A percentile compares a stretch with the other conserved stretches of the same genome.
Evolutionary conservation across 2,797 vertebrate genomes (phyloP).

Genomic region (Xenentodon cancila): DNA sequence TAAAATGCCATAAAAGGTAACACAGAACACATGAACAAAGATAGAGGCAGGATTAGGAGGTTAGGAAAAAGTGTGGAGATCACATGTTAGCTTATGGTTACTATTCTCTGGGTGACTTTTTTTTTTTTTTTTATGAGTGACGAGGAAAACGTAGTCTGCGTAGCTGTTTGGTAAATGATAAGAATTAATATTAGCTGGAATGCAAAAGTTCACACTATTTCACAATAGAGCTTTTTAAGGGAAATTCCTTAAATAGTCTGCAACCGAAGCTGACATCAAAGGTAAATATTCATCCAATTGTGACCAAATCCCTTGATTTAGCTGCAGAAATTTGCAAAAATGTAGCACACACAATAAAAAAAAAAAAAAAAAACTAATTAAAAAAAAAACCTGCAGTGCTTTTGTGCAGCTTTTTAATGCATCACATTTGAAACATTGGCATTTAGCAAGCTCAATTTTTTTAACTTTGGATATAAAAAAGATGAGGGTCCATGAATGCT

Average conservation of each 20-base stretch:
- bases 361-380: background rate
- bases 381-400: conserved; percentile 45
- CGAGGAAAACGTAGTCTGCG: conserved; percentile 25
- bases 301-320: conserved; percentile 44
- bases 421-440: conserved; percentile 48
- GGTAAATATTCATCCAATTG: conserved; percentile 32
- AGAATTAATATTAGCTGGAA: conserved; percentile 19
- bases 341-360: conserved; percentile 20
- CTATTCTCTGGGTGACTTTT: conserved; percentile 38
- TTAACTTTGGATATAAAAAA: conserved; percentile 62
- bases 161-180: conserved; percentile 36
- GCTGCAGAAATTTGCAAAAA: conserved; percentile 35
- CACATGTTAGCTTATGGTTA: conserved; percentile 63
- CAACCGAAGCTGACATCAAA: conserved; percentile 18
- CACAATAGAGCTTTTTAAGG: conserved; percentile 6
- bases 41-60: conserved; percentile 59
- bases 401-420: conserved; percentile 44
- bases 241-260: conserved; percentile 25
- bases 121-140: conserved; percentile 31
- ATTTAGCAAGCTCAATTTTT: conserved; percentile 67
- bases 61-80: conserved; percentile 39
- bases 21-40: conserved; percentile 64
- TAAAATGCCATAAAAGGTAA: conserved; percentile 78
- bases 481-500: conserved; percentile 25
- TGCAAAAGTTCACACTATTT: conserved; percentile 23